Percentiles rank a stretch among this genome's conserved stretches.
Evolutionary conservation across 2,113 vertebrate species (phyloP).

Genomic region (Nettapus auritus): DNA sequence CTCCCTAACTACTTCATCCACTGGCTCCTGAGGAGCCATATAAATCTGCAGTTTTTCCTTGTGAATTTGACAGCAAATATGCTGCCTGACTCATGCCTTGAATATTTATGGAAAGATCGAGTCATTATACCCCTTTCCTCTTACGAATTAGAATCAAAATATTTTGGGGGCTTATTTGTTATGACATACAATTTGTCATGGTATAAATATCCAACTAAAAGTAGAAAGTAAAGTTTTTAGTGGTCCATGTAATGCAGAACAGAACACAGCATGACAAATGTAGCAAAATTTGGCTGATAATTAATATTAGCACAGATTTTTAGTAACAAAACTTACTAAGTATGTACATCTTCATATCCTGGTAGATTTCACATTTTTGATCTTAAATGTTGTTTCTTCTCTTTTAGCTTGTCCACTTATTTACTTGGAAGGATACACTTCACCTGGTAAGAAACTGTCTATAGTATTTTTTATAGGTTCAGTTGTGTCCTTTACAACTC

Average conservation of each 20-base stretch:
- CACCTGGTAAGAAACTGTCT: slow-evolving; percentile 84
- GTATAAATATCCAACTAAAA: not conserved
- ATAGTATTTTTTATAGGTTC: not conserved
- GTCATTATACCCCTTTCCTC: slow-evolving; percentile 3
- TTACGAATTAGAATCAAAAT: slow-evolving; percentile 1
- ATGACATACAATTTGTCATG: not conserved
- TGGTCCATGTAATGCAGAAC: not conserved
- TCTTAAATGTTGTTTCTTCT: not conserved
- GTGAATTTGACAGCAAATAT: slow-evolving; percentile 12
- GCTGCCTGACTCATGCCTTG: slow-evolving; percentile 11
- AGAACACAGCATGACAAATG: not conserved
- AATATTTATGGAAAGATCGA: slow-evolving; percentile 35
- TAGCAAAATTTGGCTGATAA: not conserved
- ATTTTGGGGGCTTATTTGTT: slow-evolving; percentile 1
- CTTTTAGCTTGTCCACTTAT: slow-evolving; percentile 93
- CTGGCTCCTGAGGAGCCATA: not conserved
- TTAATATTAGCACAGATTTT: not conserved
- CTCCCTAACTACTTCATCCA: not conserved
- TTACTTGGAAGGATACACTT: slow-evolving; percentile 95
- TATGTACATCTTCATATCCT: not conserved
- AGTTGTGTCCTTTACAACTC: not conserved
- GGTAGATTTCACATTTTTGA: not conserved
- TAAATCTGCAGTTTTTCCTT: slow-evolving; percentile 50
- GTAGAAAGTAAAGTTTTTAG: not conserved
- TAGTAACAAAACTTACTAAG: not conserved